phyloP scores from a whole-genome alignment of 2,797 vertebrate species.

The Prunella strophiata region DNA sequence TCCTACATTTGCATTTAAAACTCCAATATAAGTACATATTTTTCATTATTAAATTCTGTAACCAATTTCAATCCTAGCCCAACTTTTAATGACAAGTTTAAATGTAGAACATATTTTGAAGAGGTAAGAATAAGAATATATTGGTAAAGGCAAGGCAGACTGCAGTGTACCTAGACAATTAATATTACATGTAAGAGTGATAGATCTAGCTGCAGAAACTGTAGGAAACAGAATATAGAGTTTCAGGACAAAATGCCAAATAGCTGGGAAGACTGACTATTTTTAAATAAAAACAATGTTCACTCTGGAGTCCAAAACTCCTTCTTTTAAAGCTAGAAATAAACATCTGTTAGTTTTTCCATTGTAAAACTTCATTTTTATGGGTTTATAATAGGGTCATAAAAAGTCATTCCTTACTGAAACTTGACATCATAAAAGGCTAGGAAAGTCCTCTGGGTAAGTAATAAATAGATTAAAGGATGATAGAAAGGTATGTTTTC shows the following conservation, averaged over 20 bases:
- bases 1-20: background rate
- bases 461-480: conserved; percentile 68
- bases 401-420: conserved; percentile 70
- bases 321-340: conserved; percentile 64
- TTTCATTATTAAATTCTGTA: conserved; percentile 14
- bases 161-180: background rate
- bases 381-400: conserved; percentile 66
- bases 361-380: conserved; percentile 68
- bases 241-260: conserved; percentile 42
- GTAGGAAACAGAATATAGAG: conserved; percentile 26
- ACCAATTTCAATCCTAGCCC: background rate
- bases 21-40: background rate
- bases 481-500: conserved; percentile 18
- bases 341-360: conserved; percentile 67
- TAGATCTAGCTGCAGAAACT: conserved; percentile 17
- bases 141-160: background rate
- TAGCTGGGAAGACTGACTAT: conserved; percentile 53
- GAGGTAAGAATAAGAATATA: background rate
- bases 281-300: conserved; percentile 67
- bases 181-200: background rate
- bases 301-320: conserved; percentile 39
- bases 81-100: conserved; percentile 7
- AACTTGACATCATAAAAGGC: conserved; percentile 71
- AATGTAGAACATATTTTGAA: conserved; percentile 1
- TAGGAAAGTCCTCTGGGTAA: conserved; percentile 57